Evolutionary conservation across 2,888 invertebrate genomes (phyloP), one percentile per base, ranked within the genome.

Genomic region (Poecilobothrus nobilitatus): DNA sequence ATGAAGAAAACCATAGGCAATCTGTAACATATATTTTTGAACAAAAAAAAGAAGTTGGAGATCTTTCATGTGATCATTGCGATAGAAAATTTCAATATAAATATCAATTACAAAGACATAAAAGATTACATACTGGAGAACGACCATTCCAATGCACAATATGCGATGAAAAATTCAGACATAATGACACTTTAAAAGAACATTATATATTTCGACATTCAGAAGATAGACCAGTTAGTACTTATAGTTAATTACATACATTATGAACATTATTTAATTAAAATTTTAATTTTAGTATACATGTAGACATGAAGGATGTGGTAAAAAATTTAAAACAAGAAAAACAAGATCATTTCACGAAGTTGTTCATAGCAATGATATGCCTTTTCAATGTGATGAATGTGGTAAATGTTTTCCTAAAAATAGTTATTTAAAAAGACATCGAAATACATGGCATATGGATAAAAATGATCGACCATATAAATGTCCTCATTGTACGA

Each of bases 331-430:
- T 18, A 53, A 53, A 53, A 53, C 53, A n/a, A 53, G 15, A 6
- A 53, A 53, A n/a, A 53, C 53, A 18, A 53, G 53, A 53, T 18
- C 53, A n/a, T 12, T 18, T 12, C 53, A 53, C 6, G 53, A 53
- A n/a, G 53, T 18, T 9, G 18, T 53, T 53, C 53, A 53, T 18
- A 53, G 53, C 18, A 53, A 12, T 18, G 53, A 53, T 4, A 12
- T 53, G 62, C 84, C 84, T 6, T 84, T 83, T 75, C 79, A 81
- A 69, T 84, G 84, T 72, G 80, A 82, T 66, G 77, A 81, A 12
- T 87, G 87, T 73, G 83, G 84, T 70, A 84, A 85, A 70, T 85
- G 84, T 68, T 90, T 90, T 78, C 85, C 87, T n/a, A 90, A 90
- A 80, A 86, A 87, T 72, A 88, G 87, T 76, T 88, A 89, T 74